Evolutionary conservation across 2,113 vertebrate genomes (phyloP).

Genomic region (Passer montanus): DNA sequence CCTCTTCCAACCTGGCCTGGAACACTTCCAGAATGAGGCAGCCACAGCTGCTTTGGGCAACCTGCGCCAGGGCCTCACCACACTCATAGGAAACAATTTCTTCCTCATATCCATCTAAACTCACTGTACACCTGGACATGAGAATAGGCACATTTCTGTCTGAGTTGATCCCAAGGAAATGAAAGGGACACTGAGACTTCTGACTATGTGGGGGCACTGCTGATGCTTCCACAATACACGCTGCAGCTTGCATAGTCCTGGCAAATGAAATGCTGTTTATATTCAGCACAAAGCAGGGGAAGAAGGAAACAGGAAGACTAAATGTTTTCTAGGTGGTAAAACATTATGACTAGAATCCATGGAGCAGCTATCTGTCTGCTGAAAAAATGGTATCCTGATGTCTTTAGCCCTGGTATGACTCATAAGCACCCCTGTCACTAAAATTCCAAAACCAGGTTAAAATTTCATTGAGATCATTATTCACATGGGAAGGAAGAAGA

Average conservation of each 20-base stretch:
- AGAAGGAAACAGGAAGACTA: conserved; percentile 4
- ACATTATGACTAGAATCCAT: neutral
- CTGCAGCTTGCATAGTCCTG: neutral
- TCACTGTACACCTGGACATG: neutral
- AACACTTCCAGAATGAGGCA: neutral
- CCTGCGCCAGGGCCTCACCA: neutral
- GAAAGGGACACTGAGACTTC: neutral
- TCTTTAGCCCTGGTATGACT: neutral
- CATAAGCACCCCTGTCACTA: neutral
- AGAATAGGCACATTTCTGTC: neutral
- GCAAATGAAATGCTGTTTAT: neutral
- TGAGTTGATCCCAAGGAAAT: neutral
- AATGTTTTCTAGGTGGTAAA: neutral
- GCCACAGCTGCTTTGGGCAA: neutral
- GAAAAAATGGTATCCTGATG: neutral
- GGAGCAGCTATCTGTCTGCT: neutral
- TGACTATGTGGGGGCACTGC: neutral
- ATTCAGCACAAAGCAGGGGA: neutral
- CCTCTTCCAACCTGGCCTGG: neutral
- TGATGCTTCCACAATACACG: neutral
- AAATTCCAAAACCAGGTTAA: neutral
- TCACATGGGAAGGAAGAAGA: neutral
- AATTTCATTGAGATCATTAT: neutral
- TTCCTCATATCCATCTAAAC: neutral
- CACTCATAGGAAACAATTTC: neutral